Evolutionary conservation across 2,888 invertebrate genomes (phyloP).

Genomic region (Nezara viridula): DNA sequence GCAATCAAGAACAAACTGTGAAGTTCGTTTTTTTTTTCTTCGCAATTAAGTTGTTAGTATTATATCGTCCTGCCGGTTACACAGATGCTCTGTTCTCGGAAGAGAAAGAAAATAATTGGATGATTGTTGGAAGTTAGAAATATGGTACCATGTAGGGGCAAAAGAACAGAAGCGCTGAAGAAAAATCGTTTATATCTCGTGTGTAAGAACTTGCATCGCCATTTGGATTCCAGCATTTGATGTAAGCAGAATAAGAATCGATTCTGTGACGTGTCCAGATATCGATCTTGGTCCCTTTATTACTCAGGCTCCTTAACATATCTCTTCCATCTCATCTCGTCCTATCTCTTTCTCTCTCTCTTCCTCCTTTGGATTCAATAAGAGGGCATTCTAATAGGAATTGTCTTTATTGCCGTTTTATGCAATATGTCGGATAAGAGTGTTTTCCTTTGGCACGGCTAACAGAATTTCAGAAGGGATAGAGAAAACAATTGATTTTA

Average conservation of each 20-base stretch:
- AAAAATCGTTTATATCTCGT: background rate
- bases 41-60: background rate
- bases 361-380: background rate
- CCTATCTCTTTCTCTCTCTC: conserved; percentile 20
- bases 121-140: background rate
- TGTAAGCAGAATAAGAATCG: background rate
- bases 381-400: background rate
- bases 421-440: background rate
- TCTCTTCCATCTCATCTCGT: background rate
- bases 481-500: background rate
- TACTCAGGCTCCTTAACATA: background rate
- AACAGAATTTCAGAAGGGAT: background rate
- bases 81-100: background rate
- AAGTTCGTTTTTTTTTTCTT: background rate
- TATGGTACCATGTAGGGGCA: background rate
- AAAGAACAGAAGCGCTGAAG: background rate
- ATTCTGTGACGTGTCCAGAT: background rate
- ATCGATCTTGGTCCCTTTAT: background rate
- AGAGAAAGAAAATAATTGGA: conserved; percentile 9
- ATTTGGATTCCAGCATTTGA: background rate
- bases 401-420: background rate
- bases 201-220: background rate
- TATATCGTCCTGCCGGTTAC: background rate
- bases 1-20: background rate
- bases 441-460: background rate